phyloP scores from a whole-genome alignment of 2,888 invertebrate genomes.

The Ectobius pallidus region DNA sequence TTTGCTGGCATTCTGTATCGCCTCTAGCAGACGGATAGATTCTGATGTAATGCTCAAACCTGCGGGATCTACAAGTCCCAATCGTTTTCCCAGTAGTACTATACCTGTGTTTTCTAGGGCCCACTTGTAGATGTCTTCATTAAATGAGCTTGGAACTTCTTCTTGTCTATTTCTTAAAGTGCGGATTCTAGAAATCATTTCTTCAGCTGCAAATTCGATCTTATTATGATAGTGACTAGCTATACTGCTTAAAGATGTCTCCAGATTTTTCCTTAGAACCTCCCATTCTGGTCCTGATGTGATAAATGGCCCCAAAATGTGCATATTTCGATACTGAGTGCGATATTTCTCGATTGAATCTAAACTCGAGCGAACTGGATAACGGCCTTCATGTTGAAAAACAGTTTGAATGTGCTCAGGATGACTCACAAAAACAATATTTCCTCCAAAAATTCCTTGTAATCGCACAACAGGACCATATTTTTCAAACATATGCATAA shows the following conservation, averaged over 20 bases:
- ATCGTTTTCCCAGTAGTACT: slow-evolving; percentile 61
- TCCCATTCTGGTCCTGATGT: slow-evolving; percentile 68
- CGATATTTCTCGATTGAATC: slow-evolving; percentile 70
- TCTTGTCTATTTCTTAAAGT: slow-evolving; percentile 66
- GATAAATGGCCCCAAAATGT: slow-evolving; percentile 63
- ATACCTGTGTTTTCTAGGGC: slow-evolving; percentile 63
- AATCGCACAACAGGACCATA: slow-evolving; percentile 72
- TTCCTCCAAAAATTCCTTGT: slow-evolving; percentile 67
- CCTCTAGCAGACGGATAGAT: slow-evolving; percentile 63
- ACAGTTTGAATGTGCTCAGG: slow-evolving; percentile 69
- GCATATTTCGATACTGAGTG: slow-evolving; percentile 60
- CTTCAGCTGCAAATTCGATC: slow-evolving; percentile 54
- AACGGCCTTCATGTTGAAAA: slow-evolving; percentile 64
- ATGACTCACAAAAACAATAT: slow-evolving; percentile 67
- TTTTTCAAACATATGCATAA: slow-evolving; percentile 57
- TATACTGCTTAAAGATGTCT: slow-evolving; percentile 57
- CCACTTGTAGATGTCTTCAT: slow-evolving; percentile 69
- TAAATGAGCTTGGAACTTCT: slow-evolving; percentile 64
- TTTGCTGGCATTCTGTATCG: slow-evolving; percentile 62
- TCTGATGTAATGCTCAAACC: slow-evolving; percentile 61
- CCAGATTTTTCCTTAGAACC: slow-evolving; percentile 60
- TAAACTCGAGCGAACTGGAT: slow-evolving; percentile 65
- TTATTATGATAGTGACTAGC: slow-evolving; percentile 49
- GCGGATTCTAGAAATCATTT: slow-evolving; percentile 58
- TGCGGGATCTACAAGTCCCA: slow-evolving; percentile 67